Percentiles rank a stretch among this genome's conserved stretches.
Evolutionary conservation across 2,888 invertebrate genomes (phyloP).

Genomic region (Phoenoteleia sp.): DNA sequence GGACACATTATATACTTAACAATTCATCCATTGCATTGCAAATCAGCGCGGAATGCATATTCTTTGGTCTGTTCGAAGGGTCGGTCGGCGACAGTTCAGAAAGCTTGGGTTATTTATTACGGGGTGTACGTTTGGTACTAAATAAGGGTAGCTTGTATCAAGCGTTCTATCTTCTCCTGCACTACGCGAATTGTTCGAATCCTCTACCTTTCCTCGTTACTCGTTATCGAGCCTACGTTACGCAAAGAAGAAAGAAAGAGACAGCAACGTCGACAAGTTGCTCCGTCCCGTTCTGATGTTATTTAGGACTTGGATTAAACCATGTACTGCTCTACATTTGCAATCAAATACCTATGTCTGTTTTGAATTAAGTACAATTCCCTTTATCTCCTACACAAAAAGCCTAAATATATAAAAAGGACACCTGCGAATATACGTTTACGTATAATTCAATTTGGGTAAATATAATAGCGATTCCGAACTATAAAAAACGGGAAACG

Average conservation of each 20-base stretch:
- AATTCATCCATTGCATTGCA: constrained; percentile 49
- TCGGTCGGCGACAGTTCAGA: constrained; percentile 72
- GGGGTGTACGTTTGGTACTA: constrained; percentile 81
- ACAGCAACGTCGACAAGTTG: constrained; percentile 66
- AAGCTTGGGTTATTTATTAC: constrained; percentile 82
- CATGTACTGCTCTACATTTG: constrained; percentile 78
- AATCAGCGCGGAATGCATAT: constrained; percentile 61
- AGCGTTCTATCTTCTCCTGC: constrained; percentile 67
- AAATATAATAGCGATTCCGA: neutral
- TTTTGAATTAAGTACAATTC: constrained; percentile 67
- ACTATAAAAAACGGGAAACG: too few relatives aligned
- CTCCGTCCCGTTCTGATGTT: constrained; percentile 78
- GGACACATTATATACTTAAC: constrained; percentile 28
- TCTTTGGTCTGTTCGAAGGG: constrained; percentile 65
- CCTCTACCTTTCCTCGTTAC: constrained; percentile 55
- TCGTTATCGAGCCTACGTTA: constrained; percentile 49
- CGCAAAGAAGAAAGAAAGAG: constrained; percentile 55
- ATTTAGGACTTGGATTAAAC: constrained; percentile 83
- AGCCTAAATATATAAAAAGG: neutral
- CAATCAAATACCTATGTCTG: constrained; percentile 74
- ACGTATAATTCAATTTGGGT: neutral
- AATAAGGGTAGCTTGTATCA: constrained; percentile 81
- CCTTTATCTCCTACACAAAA: constrained; percentile 43
- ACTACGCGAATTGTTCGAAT: constrained; percentile 78
- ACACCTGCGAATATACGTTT: neutral